phyloP scores from a whole-genome alignment of 2,888 invertebrate species.

The Epistrophe eligans region DNA sequence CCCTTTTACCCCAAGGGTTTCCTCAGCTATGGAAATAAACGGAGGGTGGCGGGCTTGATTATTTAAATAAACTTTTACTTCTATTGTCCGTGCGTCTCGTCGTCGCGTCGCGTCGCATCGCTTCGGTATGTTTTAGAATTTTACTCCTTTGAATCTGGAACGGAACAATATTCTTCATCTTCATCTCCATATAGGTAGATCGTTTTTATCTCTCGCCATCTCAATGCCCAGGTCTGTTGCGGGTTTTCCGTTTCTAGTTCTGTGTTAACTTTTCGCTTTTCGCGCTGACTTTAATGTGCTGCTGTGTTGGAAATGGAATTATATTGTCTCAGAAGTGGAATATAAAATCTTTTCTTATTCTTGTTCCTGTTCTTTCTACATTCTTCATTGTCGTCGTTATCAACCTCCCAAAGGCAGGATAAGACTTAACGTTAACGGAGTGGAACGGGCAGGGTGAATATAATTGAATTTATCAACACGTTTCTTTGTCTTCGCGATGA shows the following conservation, averaged over 20 bases:
- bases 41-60: slow-evolving; percentile 44
- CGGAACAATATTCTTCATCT: slow-evolving; percentile 54
- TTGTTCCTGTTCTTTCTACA: slow-evolving; percentile 46
- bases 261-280: slow-evolving; percentile 71
- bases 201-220: slow-evolving; percentile 57
- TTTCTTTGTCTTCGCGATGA: slow-evolving; percentile 75
- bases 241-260: slow-evolving; percentile 41
- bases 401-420: slow-evolving; percentile 64
- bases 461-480: slow-evolving; percentile 76
- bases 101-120: slow-evolving; percentile 4
- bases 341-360: slow-evolving; percentile 64
- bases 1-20: slow-evolving; percentile 61
- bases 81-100: slow-evolving; percentile 60
- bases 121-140: slow-evolving; percentile 65
- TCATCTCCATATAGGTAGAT: slow-evolving; percentile 2
- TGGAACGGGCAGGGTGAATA: slow-evolving; percentile 48
- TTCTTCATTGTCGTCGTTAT: slow-evolving; percentile 57
- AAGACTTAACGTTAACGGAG: slow-evolving; percentile 18
- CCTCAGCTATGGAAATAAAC: slow-evolving; percentile 4
- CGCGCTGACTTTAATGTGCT: slow-evolving; percentile 69
- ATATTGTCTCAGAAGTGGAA: slow-evolving; percentile 73
- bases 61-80: slow-evolving; percentile 73
- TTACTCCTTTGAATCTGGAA: slow-evolving; percentile 32
- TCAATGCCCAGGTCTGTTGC: slow-evolving; percentile 31
- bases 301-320: slow-evolving; percentile 72